Percentiles rank a stretch among this genome's conserved stretches.
Conservation (phyloP, 2,888 invertebrate species). For the Serrognathus titanus region DNA sequence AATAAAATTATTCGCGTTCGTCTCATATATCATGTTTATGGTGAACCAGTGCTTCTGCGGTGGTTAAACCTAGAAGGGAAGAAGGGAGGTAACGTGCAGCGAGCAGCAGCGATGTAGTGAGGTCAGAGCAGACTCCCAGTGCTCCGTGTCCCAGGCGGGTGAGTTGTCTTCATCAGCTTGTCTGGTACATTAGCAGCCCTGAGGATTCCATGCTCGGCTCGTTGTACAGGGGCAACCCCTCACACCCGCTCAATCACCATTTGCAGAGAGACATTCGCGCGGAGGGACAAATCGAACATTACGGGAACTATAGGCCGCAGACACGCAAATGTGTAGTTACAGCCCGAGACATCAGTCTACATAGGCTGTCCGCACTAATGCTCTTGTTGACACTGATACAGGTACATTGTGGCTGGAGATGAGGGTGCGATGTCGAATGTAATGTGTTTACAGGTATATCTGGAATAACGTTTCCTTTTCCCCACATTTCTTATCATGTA, state of each 20-base stretch:
- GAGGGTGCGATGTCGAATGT: not conserved
- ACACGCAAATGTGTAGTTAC: constrained; percentile 35
- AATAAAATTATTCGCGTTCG: not conserved
- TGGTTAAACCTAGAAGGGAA: not conserved
- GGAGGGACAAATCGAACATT: constrained; percentile 40
- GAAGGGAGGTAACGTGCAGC: not conserved
- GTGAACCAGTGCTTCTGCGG: not conserved
- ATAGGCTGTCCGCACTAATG: constrained; percentile 20
- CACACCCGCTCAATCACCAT: constrained; percentile 42
- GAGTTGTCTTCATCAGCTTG: constrained; percentile 48
- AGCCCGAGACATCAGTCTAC: constrained; percentile 7
- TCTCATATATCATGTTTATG: constrained; percentile 1
- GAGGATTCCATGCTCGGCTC: constrained; percentile 34
- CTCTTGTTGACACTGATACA: constrained; percentile 24
- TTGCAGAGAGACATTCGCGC: constrained; percentile 36
- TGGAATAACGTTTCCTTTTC: too few species aligned
- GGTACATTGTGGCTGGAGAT: constrained; percentile 10
- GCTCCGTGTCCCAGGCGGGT: constrained; percentile 41
- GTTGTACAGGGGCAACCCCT: constrained; percentile 21
- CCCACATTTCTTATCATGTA: too few species aligned
- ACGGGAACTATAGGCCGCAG: constrained; percentile 32
- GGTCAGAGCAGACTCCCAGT: constrained; percentile 31
- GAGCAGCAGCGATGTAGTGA: constrained; percentile 21
- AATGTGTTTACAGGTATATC: too few species aligned
- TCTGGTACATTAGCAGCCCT: constrained; percentile 44